Evolutionary conservation across 2,797 vertebrate species (phyloP).

Genomic region (Aratinga solstitialis): DNA sequence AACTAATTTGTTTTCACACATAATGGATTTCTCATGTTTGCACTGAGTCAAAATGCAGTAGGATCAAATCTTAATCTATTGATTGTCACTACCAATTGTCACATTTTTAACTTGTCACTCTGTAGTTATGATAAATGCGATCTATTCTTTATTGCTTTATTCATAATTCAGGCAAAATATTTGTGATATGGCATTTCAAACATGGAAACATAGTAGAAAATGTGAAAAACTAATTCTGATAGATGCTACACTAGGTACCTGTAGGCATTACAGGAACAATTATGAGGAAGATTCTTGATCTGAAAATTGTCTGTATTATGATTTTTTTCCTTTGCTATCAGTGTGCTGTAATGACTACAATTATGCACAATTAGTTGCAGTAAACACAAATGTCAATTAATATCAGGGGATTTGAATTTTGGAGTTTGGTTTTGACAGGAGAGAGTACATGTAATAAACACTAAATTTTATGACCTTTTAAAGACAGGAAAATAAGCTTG

Average conservation of each 20-base stretch:
- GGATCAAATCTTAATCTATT: neutral
- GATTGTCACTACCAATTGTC: neutral
- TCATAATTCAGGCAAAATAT: neutral
- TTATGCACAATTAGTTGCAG: neutral
- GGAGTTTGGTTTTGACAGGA: neutral
- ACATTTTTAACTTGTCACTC: neutral
- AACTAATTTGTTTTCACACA: neutral
- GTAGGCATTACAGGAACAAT: neutral
- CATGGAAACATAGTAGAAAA: neutral
- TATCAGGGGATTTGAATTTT: neutral
- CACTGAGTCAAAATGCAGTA: neutral
- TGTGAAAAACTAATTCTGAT: neutral
- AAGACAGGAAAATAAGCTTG: neutral
- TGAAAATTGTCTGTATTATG: conserved; percentile 22
- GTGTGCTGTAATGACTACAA: neutral
- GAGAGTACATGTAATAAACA: neutral
- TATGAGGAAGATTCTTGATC: neutral
- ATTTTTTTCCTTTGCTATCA: neutral
- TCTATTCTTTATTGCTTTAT: neutral
- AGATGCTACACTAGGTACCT: neutral
- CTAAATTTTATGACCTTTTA: neutral
- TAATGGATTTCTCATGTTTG: neutral
- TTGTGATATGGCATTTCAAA: neutral
- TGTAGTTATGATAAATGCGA: neutral
- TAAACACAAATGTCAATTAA: conserved; percentile 21